Conservation (phyloP, 2,797 vertebrate genomes). For the Notamacropus eugenii region DNA sequence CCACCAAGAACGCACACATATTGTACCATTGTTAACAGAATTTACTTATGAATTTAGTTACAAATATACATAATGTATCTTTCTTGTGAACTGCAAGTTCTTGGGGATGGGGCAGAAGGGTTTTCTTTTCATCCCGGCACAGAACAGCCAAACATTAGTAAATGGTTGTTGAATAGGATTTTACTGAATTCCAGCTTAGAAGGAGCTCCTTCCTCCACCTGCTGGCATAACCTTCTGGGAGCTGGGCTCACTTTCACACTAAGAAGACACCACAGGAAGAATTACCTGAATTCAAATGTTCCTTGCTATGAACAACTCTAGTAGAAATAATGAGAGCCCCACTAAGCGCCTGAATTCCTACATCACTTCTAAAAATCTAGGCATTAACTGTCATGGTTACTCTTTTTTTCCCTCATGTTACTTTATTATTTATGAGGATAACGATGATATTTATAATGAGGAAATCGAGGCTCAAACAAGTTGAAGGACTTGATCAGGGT, state of each 20-base stretch:
- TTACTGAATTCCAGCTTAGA: background rate
- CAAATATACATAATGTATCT: background rate
- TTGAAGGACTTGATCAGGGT: too few relatives aligned
- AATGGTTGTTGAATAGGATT: background rate
- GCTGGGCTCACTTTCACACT: background rate
- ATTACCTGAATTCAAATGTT: background rate
- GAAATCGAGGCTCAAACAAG: too few relatives aligned
- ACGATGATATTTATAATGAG: too few relatives aligned
- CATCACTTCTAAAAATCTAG: background rate
- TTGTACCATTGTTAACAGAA: background rate
- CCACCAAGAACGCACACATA: background rate
- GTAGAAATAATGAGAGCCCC: background rate
- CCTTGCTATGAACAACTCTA: background rate
- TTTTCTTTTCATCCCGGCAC: background rate
- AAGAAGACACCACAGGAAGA: background rate
- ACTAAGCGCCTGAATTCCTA: background rate
- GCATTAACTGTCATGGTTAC: background rate
- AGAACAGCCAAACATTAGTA: background rate
- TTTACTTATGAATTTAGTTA: background rate
- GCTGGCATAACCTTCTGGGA: background rate
- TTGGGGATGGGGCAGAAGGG: background rate
- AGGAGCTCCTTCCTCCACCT: background rate
- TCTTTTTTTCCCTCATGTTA: background rate
- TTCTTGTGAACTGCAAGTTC: background rate
- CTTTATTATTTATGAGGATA: too few relatives aligned